Evolutionary conservation across 2,888 invertebrate species (phyloP), one percentile per base, ranked within the genome.

Genomic region (Tachina lurida): DNA sequence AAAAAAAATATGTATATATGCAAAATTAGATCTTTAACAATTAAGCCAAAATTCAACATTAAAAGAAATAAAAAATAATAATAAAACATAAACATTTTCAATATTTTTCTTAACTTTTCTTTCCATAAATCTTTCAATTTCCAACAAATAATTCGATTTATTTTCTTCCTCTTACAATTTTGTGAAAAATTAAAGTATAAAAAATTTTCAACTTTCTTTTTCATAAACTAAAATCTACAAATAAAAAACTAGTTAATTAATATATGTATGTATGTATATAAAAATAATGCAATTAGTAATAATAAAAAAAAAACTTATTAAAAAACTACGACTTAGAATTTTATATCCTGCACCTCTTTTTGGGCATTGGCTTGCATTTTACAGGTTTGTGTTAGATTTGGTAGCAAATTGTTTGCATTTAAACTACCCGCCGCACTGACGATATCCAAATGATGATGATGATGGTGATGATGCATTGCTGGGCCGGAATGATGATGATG

Each of bases 311-410:
- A 74, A 74, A 58, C 65, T 81, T 78, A 73, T 75, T 67, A 70
- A 81, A 76, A 79, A 83, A 58, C 84, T 80, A 86, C 87, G 88
- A 87, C 88, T 93, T 93, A 96, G 93, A 96, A 97, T 93, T 96
- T 95, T 88, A 97, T 95, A 93, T 97, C 96, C 89, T 96, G 95
- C 89, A 97, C 96, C 93, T 97, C 97, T 89, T 97, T 97, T 89
- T 97, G 97, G 76, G 97, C 97, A 88, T 95, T 95, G 88, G 97
- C 96, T 93, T 95, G 95, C 93, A 95, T 95, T 93, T 95, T 95
- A 88, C 95, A 95, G 92, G 94, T 94, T 93, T 93, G 93, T 89
- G 92, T 93, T 88, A 92, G 89, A 89, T 91, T 89, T 54, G 90
- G 90, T 87, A 88, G 87, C 87, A 89, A 87, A 62, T 87, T 87